These are phyloP conservation scores for Rhegmatorhina hoffmannsi DNA, from an alignment of 2,113 vertebrate species.

Conservation along the genomic window DNA sequence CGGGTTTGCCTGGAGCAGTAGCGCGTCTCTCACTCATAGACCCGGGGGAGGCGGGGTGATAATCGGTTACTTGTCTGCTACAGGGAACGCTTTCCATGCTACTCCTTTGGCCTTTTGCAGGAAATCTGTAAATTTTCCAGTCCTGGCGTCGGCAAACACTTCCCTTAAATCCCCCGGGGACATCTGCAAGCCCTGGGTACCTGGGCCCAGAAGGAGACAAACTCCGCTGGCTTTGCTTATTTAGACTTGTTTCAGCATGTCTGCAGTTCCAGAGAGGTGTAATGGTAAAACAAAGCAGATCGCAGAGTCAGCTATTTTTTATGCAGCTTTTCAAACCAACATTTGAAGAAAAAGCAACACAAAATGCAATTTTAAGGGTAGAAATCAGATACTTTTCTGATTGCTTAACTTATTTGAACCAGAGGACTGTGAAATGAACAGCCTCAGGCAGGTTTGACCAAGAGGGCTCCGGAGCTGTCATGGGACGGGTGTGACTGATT, in stretches of 20 bases:
- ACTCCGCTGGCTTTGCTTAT: neutral
- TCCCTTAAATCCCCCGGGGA: neutral
- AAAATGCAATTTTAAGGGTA: neutral
- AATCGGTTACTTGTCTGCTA: neutral
- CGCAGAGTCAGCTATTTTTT: neutral
- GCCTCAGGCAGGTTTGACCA: neutral
- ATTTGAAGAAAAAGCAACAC: neutral
- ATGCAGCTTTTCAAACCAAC: neutral
- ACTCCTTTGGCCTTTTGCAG: neutral
- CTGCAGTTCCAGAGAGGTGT: neutral
- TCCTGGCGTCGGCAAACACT: fast-evolving
- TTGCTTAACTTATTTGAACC: neutral
- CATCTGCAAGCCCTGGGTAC: neutral
- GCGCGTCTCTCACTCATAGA: fast-evolving
- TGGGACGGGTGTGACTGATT: neutral
- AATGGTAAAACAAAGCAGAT: neutral
- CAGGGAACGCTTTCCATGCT: neutral
- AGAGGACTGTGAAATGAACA: neutral
- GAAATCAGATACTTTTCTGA: neutral
- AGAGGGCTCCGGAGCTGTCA: fast-evolving
- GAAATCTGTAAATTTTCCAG: neutral
- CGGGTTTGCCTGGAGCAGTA: neutral
- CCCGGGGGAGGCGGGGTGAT: fast-evolving
- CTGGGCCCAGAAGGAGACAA: neutral
- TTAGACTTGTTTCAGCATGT: neutral